Evolutionary conservation across 2,888 invertebrate genomes (phyloP), one percentile per base, ranked within the genome.

Genomic region (Coleophora flavipennella): DNA sequence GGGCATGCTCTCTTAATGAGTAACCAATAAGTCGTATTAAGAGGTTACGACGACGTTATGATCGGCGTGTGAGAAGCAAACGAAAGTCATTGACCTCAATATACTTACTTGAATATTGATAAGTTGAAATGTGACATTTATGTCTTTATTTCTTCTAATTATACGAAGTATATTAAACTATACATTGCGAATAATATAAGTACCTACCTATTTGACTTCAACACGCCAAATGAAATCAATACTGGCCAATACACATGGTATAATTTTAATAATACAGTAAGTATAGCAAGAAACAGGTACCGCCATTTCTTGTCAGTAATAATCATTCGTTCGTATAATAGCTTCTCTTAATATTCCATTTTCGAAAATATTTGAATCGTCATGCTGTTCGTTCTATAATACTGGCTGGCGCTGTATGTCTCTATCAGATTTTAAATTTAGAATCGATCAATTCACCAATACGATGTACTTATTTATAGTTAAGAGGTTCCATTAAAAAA

Each of bases 301-400:
- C 34, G 51, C 48, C 65, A 67, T 70, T 68, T 62, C 63, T 55
- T 58, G 58, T 67, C 57, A 65, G 65, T 64, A 73, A 71, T 72
- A 72, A 74, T 74, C 73, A 70, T 64, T 71, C 70, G 72, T 68
- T 70, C 74, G 68, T 72, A 75, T 81, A 81, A 83, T 81, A 69
- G 78, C 70, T 72, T 75, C 76, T 80, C 78, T 81, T 81, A 79
- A 81, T 81, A 83, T 81, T 79, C 77, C 80, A 81, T 81, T 83
- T 83, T 80, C 68, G 64, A 80, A 79, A 80, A 79, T 79, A 81
- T 81, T 83, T 78, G 83, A 75, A 78, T 64, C 76, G 81, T 83
- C 83, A 84, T 83, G 80, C 20, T 20, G 20, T 77, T 76, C 72
- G 68, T 69, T 76, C 74, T 72, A 75, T 76, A 68, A 67, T 71